Evolutionary conservation across 2,797 vertebrate species (phyloP).

Genomic region (Dermochelys coriacea): DNA sequence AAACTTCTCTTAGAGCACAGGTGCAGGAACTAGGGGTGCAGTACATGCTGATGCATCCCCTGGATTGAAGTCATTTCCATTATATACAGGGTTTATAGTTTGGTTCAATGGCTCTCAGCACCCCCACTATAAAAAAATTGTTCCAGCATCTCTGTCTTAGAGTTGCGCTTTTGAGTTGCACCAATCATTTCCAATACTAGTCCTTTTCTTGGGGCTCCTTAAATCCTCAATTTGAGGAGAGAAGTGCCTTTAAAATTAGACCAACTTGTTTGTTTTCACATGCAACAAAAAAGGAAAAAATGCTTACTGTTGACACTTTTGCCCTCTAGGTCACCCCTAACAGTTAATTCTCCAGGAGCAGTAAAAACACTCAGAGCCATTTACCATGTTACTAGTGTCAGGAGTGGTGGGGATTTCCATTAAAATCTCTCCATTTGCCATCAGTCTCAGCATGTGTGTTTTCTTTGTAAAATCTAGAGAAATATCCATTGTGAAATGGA

Average conservation of each 20-base stretch:
- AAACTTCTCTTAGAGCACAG: background rate
- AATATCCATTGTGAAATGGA: background rate
- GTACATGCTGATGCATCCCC: no score
- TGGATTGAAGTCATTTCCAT: no score
- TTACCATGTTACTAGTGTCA: background rate
- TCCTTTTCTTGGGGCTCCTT: background rate
- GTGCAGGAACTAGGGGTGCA: no score
- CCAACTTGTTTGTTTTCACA: background rate
- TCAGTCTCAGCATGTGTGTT: background rate
- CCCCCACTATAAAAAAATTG: no score
- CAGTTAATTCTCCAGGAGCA: background rate
- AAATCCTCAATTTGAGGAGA: background rate
- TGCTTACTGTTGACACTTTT: background rate
- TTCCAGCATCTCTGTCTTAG: background rate
- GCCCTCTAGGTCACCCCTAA: background rate
- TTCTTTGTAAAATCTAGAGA: background rate
- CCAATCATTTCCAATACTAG: background rate
- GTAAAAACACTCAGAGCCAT: background rate
- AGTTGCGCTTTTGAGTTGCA: background rate
- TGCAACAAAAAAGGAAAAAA: background rate
- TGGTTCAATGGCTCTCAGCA: no score
- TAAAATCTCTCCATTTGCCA: conserved; percentile 2
- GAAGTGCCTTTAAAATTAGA: background rate
- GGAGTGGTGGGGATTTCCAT: background rate
- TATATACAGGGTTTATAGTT: no score